Evolutionary conservation across 2,113 vertebrate species (phyloP), one percentile per base, ranked within the genome.

Genomic region (Scalopus aquaticus): DNA sequence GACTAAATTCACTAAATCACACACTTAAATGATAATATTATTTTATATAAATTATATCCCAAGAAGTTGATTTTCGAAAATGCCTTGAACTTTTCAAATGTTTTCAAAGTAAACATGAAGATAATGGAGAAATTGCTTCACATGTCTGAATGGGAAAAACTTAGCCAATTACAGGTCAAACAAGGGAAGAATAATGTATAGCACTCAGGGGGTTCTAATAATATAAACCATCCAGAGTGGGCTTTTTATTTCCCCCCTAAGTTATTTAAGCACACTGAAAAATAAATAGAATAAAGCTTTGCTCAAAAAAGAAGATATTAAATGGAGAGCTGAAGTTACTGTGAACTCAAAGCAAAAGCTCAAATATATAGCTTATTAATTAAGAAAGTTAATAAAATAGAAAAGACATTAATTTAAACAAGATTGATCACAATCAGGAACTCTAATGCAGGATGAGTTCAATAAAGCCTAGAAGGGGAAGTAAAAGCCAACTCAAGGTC

Each of bases 351-450:
- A n/a, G 51, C 24, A 78, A 77, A 20, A 54, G 51, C 6, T 54
- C 51, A 54, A 54, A 17, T 54, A 19, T 20, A 54, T 54, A 54
- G 51, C 51, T n/a, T 32, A n/a, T 39, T 86, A 56, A 83, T n/a
- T n/a, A n/a, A n/a, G 70, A 42, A 90, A 94, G 88, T 56, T 83
- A 26, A 60, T 90, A 49, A 87, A 83, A 39, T 62, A 92, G 11
- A 95, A 87, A 37, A n/a, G 54, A 46, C 15, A 44, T 42, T 91
- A 78, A 74, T 42, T 22, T 8, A 26, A n/a, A 79, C 42, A 67
- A 88, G 64, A 56, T 3, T n/a, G 26, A 72, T 35, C 32, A 86
- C 22, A 96, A 44, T 49, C 20, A 82, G 30, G 32, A 96, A 62
- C n/a, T 83, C 78, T 82, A 93, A 90, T 26, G 82, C 39, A 92